Base-by-base conservation (phyloP, 2,797 vertebrate species). In the Australoheros facetus region DNA sequence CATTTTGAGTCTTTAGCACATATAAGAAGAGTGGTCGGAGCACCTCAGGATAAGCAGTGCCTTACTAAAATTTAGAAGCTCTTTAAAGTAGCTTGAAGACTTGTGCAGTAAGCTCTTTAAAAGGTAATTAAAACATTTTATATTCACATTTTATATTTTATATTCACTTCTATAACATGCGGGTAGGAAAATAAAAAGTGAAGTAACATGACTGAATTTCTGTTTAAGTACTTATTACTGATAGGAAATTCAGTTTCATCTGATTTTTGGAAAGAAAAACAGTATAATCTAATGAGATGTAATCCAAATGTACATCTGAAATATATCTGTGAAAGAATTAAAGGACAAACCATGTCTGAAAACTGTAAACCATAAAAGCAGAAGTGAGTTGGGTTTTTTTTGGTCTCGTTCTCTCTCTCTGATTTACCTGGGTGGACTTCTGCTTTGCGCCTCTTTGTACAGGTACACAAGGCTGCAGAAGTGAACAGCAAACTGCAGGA, bases 401-500 rank as follows among this genome's bases (percentile, higher is more conserved):
- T 7, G 45, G 62, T 19, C 23, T 16, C 12, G 14, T 73, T 60
- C 6, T 48, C 9, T 56, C 4, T 42, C 5, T 26, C 19, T 79
- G 39, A 62, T 69, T 93, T 92, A 99, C 98, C 94, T 98, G 85
- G 96, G 91, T 0, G 96, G 94, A 75, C 97, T 98, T 84, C 97
- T 96, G 59, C 79, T 95, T 91, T 98, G 97, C 3, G 98, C 98
- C 1, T 97, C 96, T 7, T 0, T 94, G 93, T 99, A 99, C 39
- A 99, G 95, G 87, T 95, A 99, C 2, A 99, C 95, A 2, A 99
- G 93, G 88, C 98, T 98, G 85, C 96, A 95, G 89, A 99, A 99
- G 76, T 99, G 98, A 70, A 99, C 98, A 0, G 96, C 94, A 86
- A 99, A 99, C 84, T 99, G 98, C 71, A 99, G 92, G 80, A 98